Base-by-base conservation (phyloP, 23 tunicate genomes). In the Halocynthia roretzi region DNA sequence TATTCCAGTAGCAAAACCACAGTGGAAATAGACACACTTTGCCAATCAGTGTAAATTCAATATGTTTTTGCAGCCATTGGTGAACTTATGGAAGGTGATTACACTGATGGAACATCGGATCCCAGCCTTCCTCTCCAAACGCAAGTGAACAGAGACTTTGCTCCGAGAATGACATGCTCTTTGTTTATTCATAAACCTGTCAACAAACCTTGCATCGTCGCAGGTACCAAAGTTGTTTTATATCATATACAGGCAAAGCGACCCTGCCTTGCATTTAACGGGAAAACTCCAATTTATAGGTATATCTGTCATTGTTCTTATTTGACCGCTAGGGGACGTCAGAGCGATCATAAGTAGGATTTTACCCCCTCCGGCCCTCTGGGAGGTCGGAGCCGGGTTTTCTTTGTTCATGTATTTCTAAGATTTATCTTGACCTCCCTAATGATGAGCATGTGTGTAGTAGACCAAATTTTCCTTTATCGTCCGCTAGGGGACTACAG, bases 201-300 rank as follows among this genome's bases (percentile, higher is more conserved):
- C 21, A 75, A 68, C 53, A 68, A 31, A 52, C 87, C 89, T 14
- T 89, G 96, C 70, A 72, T 89, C 53, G 80, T 80, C 0, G 90
- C 84, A 64, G 90, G 90, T 85, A 56, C 2, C 4, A 2, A 58
- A 14, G 48, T 18, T 68, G 12, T 58, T 58, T 31, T 31, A 31
- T 31, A 31, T 1, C 4, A 31, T 31, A 31, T 31, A 4, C 44
- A 0, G 4, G 44, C 17, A 15, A 56, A 56, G 17, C n/a, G 2
- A 14, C 17, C 15, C 63, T n/a, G 62, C 62, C 10, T 56, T 56
- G 62, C 10, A 56, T 10, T 10, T 56, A 10, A 10, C 12, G 62
- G 12, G 62, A 10, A 56, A 56, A 56, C 62, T 12, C 10, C 62
- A 56, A 10, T 12, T 10, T 56, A 56, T 56, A 56, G 10, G 12